Percentiles rank a stretch among this genome's conserved stretches.
Conservation (phyloP, 2,888 invertebrate genomes). For the Drosophila pseudotakahashii region DNA sequence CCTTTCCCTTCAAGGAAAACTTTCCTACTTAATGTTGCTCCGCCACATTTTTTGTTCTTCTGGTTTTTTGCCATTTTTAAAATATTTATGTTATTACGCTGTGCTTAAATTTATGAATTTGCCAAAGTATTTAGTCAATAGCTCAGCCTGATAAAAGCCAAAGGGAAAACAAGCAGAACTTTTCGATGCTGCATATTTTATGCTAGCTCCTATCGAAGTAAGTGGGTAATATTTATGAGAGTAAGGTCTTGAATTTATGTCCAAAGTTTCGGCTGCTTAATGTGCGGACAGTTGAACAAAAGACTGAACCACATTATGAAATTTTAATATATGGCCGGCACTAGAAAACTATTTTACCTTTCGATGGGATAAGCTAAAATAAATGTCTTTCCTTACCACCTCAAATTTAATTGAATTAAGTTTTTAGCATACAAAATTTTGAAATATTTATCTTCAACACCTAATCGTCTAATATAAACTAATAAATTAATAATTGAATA, state of each 20-base stretch:
- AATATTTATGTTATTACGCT: slow-evolving; percentile 72
- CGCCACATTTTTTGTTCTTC: slow-evolving; percentile 42
- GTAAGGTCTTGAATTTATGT: slow-evolving; percentile 63
- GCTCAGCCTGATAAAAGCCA: slow-evolving; percentile 51
- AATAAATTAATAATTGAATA: background rate
- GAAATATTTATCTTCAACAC: too few species aligned
- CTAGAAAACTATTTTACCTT: slow-evolving; percentile 31
- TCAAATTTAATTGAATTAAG: background rate
- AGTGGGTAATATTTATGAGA: slow-evolving; percentile 61
- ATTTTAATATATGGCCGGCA: slow-evolving; percentile 48
- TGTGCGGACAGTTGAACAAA: slow-evolving; percentile 56
- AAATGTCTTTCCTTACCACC: background rate
- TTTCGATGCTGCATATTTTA: slow-evolving; percentile 63
- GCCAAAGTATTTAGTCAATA: slow-evolving; percentile 78
- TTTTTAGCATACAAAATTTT: too few species aligned
- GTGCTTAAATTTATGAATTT: slow-evolving; percentile 76
- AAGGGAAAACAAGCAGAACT: slow-evolving; percentile 29
- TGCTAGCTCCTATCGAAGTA: slow-evolving; percentile 54
- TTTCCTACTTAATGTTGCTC: slow-evolving; percentile 69
- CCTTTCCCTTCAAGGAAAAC: slow-evolving; percentile 23
- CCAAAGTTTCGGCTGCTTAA: slow-evolving; percentile 61
- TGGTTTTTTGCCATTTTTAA: slow-evolving; percentile 53
- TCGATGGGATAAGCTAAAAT: background rate
- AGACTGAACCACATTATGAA: slow-evolving; percentile 34
- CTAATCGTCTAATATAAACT: too few species aligned